These are phyloP conservation scores for Fratercula arctica DNA, from an alignment of 2,797 vertebrate genomes.

Conservation along the genomic window DNA sequence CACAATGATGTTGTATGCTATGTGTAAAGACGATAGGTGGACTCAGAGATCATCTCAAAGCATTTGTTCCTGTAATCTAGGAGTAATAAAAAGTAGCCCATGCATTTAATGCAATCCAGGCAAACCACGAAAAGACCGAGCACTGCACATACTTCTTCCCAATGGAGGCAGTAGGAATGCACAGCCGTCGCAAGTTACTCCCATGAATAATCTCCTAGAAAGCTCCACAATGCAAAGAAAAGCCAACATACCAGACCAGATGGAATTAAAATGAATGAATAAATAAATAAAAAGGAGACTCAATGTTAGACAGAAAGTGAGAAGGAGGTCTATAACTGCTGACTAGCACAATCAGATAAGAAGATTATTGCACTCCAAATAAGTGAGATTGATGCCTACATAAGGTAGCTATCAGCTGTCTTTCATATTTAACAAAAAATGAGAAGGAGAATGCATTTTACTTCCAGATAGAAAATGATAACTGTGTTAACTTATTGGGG, in stretches of 20 bases:
- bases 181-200: background rate
- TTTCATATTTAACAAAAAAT: background rate
- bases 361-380: background rate
- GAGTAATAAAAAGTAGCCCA: background rate
- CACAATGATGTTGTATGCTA: background rate
- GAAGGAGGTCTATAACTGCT: background rate
- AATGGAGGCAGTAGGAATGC: background rate
- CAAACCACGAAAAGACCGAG: background rate
- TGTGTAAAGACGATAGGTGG: background rate
- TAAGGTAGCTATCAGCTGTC: background rate
- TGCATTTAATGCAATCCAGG: background rate
- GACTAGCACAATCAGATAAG: background rate
- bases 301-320: background rate
- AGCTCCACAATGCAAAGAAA: background rate
- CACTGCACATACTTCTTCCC: background rate
- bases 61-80: background rate
- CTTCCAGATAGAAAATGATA: conserved; percentile 8
- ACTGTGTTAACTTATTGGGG: background rate
- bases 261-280: background rate
- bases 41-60: background rate
- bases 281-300: background rate
- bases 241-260: background rate
- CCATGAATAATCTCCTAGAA: background rate
- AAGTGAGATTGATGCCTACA: background rate
- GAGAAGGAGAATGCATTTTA: background rate